These are phyloP conservation scores for Nasonia vitripennis DNA, from an alignment of 1,140 invertebrate species.

Conservation along the genomic window DNA sequence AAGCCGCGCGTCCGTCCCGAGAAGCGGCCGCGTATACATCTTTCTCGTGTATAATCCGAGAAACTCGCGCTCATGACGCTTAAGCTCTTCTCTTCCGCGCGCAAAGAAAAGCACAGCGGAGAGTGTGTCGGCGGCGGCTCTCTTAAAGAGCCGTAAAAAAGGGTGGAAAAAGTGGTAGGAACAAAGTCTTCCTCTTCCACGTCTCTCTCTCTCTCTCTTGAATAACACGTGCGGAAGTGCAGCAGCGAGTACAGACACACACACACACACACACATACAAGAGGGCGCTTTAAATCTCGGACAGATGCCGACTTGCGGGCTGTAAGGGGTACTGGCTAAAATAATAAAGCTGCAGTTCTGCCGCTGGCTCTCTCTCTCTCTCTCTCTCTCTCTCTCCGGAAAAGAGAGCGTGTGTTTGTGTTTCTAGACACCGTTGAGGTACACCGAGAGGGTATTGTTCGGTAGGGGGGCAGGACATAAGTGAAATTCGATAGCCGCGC, in stretches of 20 bases:
- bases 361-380: not conserved
- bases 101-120: conserved; percentile 7
- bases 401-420: conserved; percentile 64
- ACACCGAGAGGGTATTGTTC: conserved; percentile 1
- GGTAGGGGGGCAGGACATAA: too few species aligned
- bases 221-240: not conserved
- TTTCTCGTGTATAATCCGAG: not conserved
- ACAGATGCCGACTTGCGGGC: not conserved
- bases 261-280: not conserved
- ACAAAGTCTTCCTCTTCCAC: not conserved
- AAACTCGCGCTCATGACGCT: conserved; percentile 11
- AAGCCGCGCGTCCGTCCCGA: not conserved
- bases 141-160: not conserved
- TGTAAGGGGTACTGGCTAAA: conserved; percentile 58
- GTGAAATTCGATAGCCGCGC: not conserved
- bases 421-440: conserved; percentile 62
- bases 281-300: conserved; percentile 5
- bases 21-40: not conserved
- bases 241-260: not conserved
- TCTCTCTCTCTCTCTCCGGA: conserved; percentile 23
- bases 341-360: conserved; percentile 65
- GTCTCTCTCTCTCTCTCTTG: not conserved
- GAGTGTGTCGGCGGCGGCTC: not conserved
- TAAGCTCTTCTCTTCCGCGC: not conserved
- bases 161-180: not conserved